These are phyloP conservation scores for Phalacrocorax aristotelis DNA, from an alignment of 2,113 vertebrate species.

Conservation along the genomic window DNA sequence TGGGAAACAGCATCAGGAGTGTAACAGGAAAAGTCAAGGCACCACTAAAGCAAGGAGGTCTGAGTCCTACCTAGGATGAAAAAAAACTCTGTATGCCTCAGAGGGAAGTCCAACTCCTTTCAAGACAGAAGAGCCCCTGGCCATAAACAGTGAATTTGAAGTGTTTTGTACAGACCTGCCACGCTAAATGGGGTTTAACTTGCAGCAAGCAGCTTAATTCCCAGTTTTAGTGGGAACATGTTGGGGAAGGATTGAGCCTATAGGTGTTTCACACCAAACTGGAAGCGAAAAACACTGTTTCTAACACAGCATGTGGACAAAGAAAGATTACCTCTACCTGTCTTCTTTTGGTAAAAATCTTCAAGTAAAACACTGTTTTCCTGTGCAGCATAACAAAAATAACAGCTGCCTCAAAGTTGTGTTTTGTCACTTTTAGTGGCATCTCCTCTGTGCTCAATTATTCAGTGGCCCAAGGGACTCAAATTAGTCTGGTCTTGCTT, in stretches of 20 bases:
- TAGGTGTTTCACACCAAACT: neutral
- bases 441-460: neutral
- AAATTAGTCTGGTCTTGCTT: neutral
- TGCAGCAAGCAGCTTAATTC: neutral
- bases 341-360: neutral
- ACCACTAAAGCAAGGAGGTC: neutral
- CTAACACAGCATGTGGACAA: neutral
- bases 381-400: neutral
- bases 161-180: neutral
- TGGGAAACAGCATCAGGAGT: neutral
- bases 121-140: neutral
- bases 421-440: neutral
- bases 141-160: neutral
- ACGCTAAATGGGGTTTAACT: neutral
- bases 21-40: neutral
- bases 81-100: neutral
- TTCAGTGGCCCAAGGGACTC: neutral
- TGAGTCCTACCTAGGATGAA: neutral
- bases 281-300: neutral
- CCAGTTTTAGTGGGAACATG: neutral
- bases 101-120: neutral
- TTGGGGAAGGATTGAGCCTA: neutral
- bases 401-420: neutral
- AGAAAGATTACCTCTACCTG: neutral
- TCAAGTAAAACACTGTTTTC: neutral